phyloP scores from a whole-genome alignment of 2,888 invertebrate species.

The Drosophila quinaria region DNA sequence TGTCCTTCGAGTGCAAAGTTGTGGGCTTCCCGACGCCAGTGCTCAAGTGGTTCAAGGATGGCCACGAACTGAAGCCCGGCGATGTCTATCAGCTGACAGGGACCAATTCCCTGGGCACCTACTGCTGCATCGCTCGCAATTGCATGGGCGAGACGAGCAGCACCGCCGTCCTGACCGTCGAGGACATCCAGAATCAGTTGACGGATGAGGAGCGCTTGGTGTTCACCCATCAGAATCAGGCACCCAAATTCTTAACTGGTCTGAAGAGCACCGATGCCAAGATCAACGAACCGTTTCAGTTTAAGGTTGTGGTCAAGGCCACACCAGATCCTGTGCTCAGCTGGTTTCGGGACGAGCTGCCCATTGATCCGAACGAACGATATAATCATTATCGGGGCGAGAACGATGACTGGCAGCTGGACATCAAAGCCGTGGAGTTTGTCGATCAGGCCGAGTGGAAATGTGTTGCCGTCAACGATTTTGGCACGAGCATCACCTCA shows the following conservation, averaged over 20 bases:
- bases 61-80: slow-evolving; percentile 95
- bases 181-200: slow-evolving; percentile 95
- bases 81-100: slow-evolving; percentile 97
- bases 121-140: slow-evolving; percentile 95
- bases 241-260: slow-evolving; percentile 93
- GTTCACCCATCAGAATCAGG: slow-evolving; percentile 90
- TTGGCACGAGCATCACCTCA: slow-evolving; percentile 94
- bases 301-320: slow-evolving; percentile 93
- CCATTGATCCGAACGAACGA: slow-evolving; percentile 89
- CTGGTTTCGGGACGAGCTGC: slow-evolving; percentile 96
- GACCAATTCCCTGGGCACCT: slow-evolving; percentile 94
- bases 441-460: slow-evolving; percentile 97
- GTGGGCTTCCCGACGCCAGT: slow-evolving; percentile 96
- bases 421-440: slow-evolving; percentile 91
- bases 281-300: slow-evolving; percentile 93
- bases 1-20: slow-evolving; percentile 97
- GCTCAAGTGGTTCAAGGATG: slow-evolving; percentile 96
- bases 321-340: slow-evolving; percentile 92
- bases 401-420: slow-evolving; percentile 90
- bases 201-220: slow-evolving; percentile 93
- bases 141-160: slow-evolving; percentile 96
- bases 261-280: slow-evolving; percentile 93
- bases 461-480: slow-evolving; percentile 95
- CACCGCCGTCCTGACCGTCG: slow-evolving; percentile 94
- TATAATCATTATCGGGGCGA: slow-evolving; percentile 90